These are phyloP conservation scores for Lophius piscatorius DNA, from an alignment of 2,113 vertebrate genomes.

Conservation along the genomic window DNA sequence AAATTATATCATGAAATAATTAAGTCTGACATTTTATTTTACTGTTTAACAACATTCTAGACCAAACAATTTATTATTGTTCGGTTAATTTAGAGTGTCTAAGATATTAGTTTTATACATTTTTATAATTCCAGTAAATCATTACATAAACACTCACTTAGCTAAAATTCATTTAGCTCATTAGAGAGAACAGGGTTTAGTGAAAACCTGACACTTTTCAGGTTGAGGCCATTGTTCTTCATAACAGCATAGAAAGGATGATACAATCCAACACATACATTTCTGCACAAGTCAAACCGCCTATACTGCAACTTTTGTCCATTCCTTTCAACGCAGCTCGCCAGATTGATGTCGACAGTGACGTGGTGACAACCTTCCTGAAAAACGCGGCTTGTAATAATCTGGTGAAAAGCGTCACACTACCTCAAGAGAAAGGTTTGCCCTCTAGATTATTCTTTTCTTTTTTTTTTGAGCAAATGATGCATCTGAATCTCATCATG, in stretches of 20 bases:
- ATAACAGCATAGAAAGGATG: no score
- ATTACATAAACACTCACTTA: no score
- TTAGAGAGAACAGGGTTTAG: background rate
- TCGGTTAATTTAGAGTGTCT: no score
- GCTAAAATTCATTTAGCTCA: background rate
- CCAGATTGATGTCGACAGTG: background rate
- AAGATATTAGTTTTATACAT: no score
- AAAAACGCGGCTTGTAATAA: slow-evolving; percentile 36
- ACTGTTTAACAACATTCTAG: no score
- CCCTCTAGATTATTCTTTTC: fast-evolving
- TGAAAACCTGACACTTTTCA: background rate
- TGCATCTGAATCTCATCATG: background rate
- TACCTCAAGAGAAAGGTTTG: slow-evolving; percentile 56
- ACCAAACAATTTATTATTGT: no score
- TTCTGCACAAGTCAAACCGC: no score
- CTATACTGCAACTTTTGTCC: background rate
- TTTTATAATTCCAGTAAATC: no score
- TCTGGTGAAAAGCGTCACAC: slow-evolving; percentile 10
- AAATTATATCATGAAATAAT: no score
- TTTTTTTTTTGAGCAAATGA: background rate
- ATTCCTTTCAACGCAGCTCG: slow-evolving; percentile 31
- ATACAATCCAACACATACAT: no score
- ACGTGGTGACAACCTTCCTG: slow-evolving; percentile 44
- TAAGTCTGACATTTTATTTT: no score
- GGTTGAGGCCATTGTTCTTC: no score